Evolutionary conservation across 2,888 invertebrate genomes (phyloP).

Genomic region (Onchidella celtica): DNA sequence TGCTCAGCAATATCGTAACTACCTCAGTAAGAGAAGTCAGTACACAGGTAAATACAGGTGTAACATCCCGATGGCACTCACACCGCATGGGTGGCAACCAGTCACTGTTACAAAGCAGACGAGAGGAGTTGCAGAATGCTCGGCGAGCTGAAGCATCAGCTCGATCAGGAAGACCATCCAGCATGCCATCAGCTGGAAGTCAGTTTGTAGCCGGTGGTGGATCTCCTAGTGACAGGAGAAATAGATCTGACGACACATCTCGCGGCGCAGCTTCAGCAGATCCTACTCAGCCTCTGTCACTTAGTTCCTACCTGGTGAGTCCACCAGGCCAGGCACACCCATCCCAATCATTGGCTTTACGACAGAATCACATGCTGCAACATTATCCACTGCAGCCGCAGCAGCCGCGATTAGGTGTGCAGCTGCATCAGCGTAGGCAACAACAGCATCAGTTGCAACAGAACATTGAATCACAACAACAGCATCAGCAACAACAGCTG

Average conservation of each 20-base stretch:
- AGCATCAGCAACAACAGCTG: conserved; percentile 44
- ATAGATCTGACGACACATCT: conserved; percentile 6
- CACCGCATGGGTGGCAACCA: conserved; percentile 46
- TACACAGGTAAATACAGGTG: conserved; percentile 27
- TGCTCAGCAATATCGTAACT: neutral
- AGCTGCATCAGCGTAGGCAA: conserved; percentile 34
- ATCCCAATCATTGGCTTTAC: conserved; percentile 5
- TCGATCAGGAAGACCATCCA: conserved; percentile 15
- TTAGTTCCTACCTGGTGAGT: conserved; percentile 18
- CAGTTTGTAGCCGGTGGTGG: neutral
- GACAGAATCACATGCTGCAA: conserved; percentile 34
- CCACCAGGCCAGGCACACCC: conserved; percentile 13
- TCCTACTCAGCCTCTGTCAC: neutral
- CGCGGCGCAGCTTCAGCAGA: neutral
- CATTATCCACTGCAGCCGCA: conserved; percentile 42
- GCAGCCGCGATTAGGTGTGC: conserved; percentile 35
- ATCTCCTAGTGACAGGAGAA: neutral
- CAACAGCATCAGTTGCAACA: conserved; percentile 42
- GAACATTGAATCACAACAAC: conserved; percentile 43
- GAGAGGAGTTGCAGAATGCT: conserved; percentile 35
- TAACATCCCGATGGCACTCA: conserved; percentile 28
- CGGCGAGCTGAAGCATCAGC: neutral
- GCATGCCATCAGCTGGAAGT: conserved; percentile 2
- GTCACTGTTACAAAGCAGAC: conserved; percentile 35
- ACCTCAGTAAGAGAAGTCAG: conserved; percentile 36